Base-by-base conservation (phyloP, 2,888 invertebrate species). In the Pachydiplax longipennis region DNA sequence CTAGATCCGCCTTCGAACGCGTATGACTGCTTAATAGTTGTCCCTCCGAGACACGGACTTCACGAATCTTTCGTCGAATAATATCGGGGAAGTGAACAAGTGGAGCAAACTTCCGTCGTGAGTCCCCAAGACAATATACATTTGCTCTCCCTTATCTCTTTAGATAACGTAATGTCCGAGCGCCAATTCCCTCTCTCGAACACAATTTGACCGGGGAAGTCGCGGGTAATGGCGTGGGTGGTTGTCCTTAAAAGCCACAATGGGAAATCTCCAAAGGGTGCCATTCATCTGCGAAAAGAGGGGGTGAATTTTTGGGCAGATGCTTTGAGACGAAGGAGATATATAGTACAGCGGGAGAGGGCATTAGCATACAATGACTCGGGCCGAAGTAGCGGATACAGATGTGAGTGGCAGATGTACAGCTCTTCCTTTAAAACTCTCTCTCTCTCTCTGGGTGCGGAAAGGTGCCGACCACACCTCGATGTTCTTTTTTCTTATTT, bases 361-460 rank as follows among this genome's bases (percentile, higher is more conserved):
- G 65, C 87, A 87, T 87, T 87, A 87, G 87, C 87, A 87, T 87
- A 87, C 87, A 87, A 87, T 87, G 87, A 87, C 87, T 61, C 37
- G 40, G 58, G 83, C 58, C 83, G 58, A 83, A 61, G 87, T 37
- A 87, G 61, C 87, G 87, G 87, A 61, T 61, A 87, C 87, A 87
- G 87, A 87, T 87, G 87, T 87, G 87, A 87, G 87, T 87, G 87
- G 87, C 87, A 87, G 87, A 87, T 87, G 87, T 87, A 61, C 25
- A 61, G 58, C 37, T 10, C 35, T 10, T 87, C 61, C 8, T 83
- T 22, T n/a, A n/a, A n/a, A n/a, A n/a, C n/a, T n/a, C n/a, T n/a
- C n/a, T n/a, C n/a, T n/a, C n/a, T n/a, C n/a, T 35, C 83, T 83
- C 53, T 53, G 83, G 58, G 83, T 83, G 87, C 87, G 87, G 87